Percentiles rank a stretch among this genome's conserved stretches.
These are phyloP conservation scores for Hydrozoanthus gracilis DNA, from an alignment of 92 coral and sea anemone genomes.

Conservation along the genomic window DNA sequence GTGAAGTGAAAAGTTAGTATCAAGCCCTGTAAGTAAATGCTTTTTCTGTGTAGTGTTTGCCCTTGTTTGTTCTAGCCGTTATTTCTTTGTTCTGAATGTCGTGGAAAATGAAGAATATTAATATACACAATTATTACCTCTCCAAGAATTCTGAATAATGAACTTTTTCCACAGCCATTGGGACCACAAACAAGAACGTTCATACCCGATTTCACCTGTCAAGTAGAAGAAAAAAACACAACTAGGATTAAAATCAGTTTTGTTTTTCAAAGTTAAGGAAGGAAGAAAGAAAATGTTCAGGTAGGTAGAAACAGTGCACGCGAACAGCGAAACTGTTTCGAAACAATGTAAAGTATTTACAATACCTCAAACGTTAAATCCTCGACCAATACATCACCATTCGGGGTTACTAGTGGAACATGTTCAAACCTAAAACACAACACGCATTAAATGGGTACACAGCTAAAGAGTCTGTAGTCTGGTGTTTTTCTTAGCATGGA, in stretches of 20 bases:
- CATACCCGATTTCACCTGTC: conserved; percentile 95
- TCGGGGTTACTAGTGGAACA: conserved; percentile 96
- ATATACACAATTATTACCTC: conserved; percentile 67
- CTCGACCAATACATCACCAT: conserved; percentile 90
- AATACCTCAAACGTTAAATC: conserved; percentile 89
- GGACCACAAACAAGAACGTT: conserved; percentile 99
- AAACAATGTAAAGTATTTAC: neutral
- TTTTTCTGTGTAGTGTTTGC: too few species aligned
- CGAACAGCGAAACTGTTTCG: neutral
- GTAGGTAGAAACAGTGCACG: neutral
- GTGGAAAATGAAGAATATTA: too few species aligned
- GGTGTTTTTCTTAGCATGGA: too few species aligned
- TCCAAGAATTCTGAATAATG: conserved; percentile 93
- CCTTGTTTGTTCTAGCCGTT: too few species aligned
- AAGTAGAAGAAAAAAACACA: neutral
- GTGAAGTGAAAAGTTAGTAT: too few species aligned
- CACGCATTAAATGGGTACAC: neutral
- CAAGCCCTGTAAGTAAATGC: too few species aligned
- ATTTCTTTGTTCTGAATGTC: too few species aligned
- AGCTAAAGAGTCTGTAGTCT: too few species aligned
- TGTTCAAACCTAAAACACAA: conserved; percentile 82
- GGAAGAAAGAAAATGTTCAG: neutral
- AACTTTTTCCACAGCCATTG: conserved; percentile 98
- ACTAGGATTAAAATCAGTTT: too few species aligned
- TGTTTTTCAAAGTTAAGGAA: neutral